A percentile compares a stretch with the other conserved stretches of the same genome.
phyloP scores from a whole-genome alignment of 64 coral and sea anemone genomes.

The Hydrozoanthus tunicans region DNA sequence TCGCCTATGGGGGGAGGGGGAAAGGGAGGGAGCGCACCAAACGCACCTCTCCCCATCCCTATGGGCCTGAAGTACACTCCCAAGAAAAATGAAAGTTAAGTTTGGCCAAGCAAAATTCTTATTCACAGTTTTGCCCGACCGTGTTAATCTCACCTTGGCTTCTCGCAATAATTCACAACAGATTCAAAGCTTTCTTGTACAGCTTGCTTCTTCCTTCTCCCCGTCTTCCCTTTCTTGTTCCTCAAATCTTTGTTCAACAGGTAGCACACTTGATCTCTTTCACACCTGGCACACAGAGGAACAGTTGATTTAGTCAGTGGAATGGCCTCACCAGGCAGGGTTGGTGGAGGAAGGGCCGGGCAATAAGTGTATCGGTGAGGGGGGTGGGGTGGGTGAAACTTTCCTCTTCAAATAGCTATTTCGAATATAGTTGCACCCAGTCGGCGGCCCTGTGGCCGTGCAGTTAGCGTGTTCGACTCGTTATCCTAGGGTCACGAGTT shows the following conservation, averaged over 20 bases:
- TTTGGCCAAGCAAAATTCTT: not conserved
- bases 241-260: conserved; percentile 87
- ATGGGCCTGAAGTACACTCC: not conserved
- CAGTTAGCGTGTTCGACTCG: too few species aligned
- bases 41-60: too few species aligned
- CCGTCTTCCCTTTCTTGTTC: conserved; percentile 65
- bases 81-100: not conserved
- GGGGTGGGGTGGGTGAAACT: too few species aligned
- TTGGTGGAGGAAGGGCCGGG: too few species aligned
- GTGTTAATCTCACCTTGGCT: conserved; percentile 62
- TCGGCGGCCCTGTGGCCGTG: too few species aligned
- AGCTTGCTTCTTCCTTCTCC: conserved; percentile 65
- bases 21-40: too few species aligned
- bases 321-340: not conserved
- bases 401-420: too few species aligned
- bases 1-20: too few species aligned
- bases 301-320: not conserved
- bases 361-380: too few species aligned
- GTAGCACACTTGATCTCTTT: conserved; percentile 90
- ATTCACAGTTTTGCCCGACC: too few species aligned
- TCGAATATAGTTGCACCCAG: too few species aligned
- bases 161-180: conserved; percentile 92
- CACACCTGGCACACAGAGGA: conserved; percentile 47
- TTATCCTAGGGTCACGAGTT: too few species aligned
- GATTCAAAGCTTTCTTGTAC: conserved; percentile 84